Base-by-base conservation (phyloP, 2,888 invertebrate species). In the Papilio elwesi region DNA sequence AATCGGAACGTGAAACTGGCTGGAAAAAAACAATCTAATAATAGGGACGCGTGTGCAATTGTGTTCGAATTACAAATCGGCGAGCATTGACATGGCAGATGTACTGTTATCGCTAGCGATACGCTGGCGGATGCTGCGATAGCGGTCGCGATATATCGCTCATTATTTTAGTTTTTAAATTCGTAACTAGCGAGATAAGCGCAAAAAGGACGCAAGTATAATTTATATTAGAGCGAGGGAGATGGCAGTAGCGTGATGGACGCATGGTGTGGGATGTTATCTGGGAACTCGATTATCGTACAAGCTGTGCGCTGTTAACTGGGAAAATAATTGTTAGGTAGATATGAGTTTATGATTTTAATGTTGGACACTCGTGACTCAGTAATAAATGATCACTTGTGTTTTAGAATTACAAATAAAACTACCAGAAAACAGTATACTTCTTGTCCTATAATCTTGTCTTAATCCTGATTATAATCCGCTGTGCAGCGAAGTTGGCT, bases 111-210 rank as follows among this genome's bases (percentile, higher is more conserved):
- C 90, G 79, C 57, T 36, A 16, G 76, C 76, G 83, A 80, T 90
- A 90, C 78, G 82, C 80, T 85, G 81, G 85, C 90, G 90, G 90
- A 90, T 90, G 90, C 90, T 89, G 89, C 76, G 87, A 87, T 88
- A 89, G 73, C 77, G 76, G 52, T 49, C 77, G 76, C 80, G 82
- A 85, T 84, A 79, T 80, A 85, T 79, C 79, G 78, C 84, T 87
- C 86, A 85, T 87, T 89, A 89, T 85, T 87, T 85, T 85, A 85
- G 88, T 90, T 90, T 90, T 90, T 89, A 85, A 88, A 87, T 89
- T 89, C 85, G 81, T 78, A 85, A 83, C 84, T 85, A 83, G 79
- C 81, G 81, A 88, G 80, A 79, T 78, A 77, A 81, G 87, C 87
- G 85, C 81, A 79, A 80, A 73, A 73, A 66, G 69, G 81, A 86